phyloP scores from a whole-genome alignment of 2,888 invertebrate species.

The Drosophila suboccidentalis region DNA sequence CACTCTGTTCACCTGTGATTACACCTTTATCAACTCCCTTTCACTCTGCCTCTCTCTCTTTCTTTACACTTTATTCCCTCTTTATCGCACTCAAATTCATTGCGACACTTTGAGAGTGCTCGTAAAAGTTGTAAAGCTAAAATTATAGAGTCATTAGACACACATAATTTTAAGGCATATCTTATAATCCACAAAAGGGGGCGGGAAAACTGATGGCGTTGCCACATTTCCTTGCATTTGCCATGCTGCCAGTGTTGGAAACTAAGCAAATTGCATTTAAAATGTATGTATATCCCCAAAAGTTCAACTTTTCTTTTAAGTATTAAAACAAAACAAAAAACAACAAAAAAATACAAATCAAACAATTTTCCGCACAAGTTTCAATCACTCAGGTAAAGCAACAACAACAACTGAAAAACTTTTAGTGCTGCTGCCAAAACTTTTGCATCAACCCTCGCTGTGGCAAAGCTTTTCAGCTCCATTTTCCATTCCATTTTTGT shows the following conservation, averaged over 20 bases:
- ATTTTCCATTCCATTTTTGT: background rate
- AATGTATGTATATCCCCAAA: slow-evolving; percentile 70
- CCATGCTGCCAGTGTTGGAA: slow-evolving; percentile 2
- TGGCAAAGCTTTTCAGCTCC: background rate
- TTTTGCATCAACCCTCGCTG: slow-evolving; percentile 36
- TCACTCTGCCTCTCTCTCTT: background rate
- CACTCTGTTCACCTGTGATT: slow-evolving; percentile 28
- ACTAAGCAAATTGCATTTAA: slow-evolving; percentile 70
- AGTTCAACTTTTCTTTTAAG: background rate
- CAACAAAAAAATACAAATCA: slow-evolving; percentile 37
- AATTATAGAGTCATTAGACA: slow-evolving; percentile 28
- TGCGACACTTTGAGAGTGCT: slow-evolving; percentile 11
- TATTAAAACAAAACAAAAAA: slow-evolving; percentile 8
- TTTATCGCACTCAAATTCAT: background rate
- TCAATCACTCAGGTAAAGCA: slow-evolving; percentile 36
- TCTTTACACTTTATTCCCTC: background rate
- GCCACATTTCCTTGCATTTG: slow-evolving; percentile 4
- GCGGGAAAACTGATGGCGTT: background rate
- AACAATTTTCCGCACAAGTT: slow-evolving; percentile 20
- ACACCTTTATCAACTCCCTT: background rate
- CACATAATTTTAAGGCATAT: slow-evolving; percentile 11
- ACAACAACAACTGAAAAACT: slow-evolving; percentile 28
- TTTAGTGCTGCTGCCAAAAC: slow-evolving; percentile 31
- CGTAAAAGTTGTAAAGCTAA: slow-evolving; percentile 25
- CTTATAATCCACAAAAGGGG: slow-evolving; percentile 3